Evolutionary conservation across 2,888 invertebrate species (phyloP), one percentile per base, ranked within the genome.

Genomic region (Aspidiotus destructor): DNA sequence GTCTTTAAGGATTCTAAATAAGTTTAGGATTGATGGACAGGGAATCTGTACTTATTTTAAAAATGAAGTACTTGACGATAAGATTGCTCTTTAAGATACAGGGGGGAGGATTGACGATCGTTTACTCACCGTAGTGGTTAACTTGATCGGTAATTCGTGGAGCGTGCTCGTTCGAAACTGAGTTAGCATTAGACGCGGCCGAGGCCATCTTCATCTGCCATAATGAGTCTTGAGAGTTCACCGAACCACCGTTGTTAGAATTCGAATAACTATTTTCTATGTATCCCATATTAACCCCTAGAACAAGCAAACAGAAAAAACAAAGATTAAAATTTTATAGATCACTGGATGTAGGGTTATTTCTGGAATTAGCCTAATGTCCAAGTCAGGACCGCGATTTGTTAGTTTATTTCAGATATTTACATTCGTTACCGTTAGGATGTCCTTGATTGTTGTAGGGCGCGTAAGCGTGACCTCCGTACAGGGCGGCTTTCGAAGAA

Each of bases 121-220:
- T 40, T 16, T 57, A 71, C 70, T 70, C 68, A 74, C 74, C 74
- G 67, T 74, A 74, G 57, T 74, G 74, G 65, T 74, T 74, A 53
- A 72, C 71, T 58, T 74, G 71, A 53, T 74, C 74, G 53, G 71
- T 71, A 60, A 74, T 73, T 55, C 74, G 58, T 13, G 68, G 60
- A 60, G 68, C 60, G 58, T 68, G 68, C 42, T 68, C 68, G 13
- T 68, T 68, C 53, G 68, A 61, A 7, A 68, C 61, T 8, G 68
- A 68, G 60, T 68, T 68, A 54, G 68, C 68, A 17, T 63, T 63
- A 10, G 70, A 69, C 16, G 69, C 70, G 3, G 82, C 84, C n/a
- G 87, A 88, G 0, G 88, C 88, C 84, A 88, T 88, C 79, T 93
- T 93, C 84, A 92, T 88, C 79, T 92, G 92, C 93, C 94, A 92